A percentile compares a stretch with the other conserved stretches of the same genome.
Evolutionary conservation across 2,888 invertebrate species (phyloP).

Genomic region (Hyposoter dolosus): DNA sequence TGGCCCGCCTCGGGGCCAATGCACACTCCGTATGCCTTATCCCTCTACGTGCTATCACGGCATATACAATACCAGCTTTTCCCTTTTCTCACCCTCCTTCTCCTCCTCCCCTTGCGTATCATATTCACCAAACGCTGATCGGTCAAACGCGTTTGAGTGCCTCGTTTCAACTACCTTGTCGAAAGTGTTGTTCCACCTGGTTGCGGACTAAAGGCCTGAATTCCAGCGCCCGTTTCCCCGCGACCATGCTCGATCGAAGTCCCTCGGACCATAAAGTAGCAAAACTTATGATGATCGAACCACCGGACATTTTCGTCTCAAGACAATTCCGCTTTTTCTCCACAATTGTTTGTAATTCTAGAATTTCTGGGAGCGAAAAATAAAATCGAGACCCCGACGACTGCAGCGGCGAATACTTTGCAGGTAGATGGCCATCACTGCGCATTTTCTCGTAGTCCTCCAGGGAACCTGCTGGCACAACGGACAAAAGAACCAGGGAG

Average conservation of each 20-base stretch:
- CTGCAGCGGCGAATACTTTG: slow-evolving; percentile 18
- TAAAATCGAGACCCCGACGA: neutral
- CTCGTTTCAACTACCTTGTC: slow-evolving; percentile 20
- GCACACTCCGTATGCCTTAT: slow-evolving; percentile 56
- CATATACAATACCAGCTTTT: slow-evolving; percentile 22
- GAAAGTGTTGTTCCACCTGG: slow-evolving; percentile 36
- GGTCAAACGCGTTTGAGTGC: slow-evolving; percentile 7
- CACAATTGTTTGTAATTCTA: neutral
- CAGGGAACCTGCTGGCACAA: slow-evolving; percentile 5
- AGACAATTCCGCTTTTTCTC: neutral
- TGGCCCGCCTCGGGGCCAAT: slow-evolving; percentile 54
- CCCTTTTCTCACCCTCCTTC: slow-evolving; percentile 5
- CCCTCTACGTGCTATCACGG: slow-evolving; percentile 46
- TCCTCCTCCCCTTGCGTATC: slow-evolving; percentile 30
- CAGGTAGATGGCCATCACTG: slow-evolving; percentile 25
- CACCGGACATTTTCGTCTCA: neutral
- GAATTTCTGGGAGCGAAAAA: neutral
- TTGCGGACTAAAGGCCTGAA: slow-evolving; percentile 1
- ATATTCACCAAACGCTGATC: slow-evolving; percentile 43
- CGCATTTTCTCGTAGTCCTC: slow-evolving; percentile 36
- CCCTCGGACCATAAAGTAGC: neutral
- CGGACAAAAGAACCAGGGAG: slow-evolving; percentile 48
- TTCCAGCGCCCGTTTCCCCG: slow-evolving; percentile 6
- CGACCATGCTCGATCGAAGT: neutral
- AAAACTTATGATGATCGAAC: neutral